Percentiles rank a stretch among this genome's conserved stretches.
phyloP scores from a whole-genome alignment of 1,140 invertebrate genomes.

The Hormaphis cornu region DNA sequence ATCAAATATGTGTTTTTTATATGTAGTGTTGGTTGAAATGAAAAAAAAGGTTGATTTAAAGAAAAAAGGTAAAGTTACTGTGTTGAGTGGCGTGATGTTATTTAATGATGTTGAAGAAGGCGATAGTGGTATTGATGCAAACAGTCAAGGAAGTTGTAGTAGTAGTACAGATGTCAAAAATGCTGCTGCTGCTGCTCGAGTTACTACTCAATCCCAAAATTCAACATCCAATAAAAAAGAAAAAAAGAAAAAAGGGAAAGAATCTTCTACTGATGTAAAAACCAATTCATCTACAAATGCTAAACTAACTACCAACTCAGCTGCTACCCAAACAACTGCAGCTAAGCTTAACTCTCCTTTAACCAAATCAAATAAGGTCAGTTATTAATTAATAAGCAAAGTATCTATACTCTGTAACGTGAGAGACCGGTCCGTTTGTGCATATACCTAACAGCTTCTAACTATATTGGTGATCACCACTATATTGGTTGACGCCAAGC shows the following conservation, averaged over 20 bases:
- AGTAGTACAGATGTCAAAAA: constrained; percentile 62
- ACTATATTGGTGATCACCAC: too few species aligned
- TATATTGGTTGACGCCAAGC: too few species aligned
- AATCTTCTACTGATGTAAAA: constrained; percentile 41
- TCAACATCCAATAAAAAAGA: background rate
- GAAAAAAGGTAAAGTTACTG: constrained; percentile 23
- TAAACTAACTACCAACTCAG: constrained; percentile 22
- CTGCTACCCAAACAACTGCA: constrained; percentile 16
- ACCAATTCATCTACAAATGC: background rate
- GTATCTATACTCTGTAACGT: background rate
- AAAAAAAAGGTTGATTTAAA: constrained; percentile 30
- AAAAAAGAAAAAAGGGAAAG: constrained; percentile 65
- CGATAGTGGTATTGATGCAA: constrained; percentile 77
- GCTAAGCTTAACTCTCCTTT: background rate
- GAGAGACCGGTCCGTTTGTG: too few species aligned
- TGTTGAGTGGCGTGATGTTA: background rate
- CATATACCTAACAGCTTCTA: too few species aligned
- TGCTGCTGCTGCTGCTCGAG: constrained; percentile 13
- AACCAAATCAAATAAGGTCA: constrained; percentile 22
- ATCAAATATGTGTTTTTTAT: background rate
- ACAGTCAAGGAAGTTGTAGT: constrained; percentile 69
- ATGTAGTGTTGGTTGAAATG: constrained; percentile 24
- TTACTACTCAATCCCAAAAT: background rate
- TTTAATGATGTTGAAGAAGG: constrained; percentile 66
- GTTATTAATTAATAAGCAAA: background rate